phyloP scores from a whole-genome alignment of 2,888 invertebrate genomes.

The Falcaria lacertinaria region DNA sequence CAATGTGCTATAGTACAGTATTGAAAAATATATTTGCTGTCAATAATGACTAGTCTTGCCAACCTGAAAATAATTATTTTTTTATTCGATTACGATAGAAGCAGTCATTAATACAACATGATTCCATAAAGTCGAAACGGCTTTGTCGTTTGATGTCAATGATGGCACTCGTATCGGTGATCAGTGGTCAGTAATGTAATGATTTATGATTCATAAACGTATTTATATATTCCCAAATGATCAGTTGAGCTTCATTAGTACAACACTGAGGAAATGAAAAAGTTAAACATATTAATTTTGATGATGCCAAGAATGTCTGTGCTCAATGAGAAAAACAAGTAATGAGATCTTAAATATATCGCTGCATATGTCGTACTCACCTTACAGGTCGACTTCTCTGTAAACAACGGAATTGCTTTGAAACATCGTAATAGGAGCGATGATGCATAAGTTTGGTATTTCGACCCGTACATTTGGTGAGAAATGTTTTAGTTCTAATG shows the following conservation, averaged over 20 bases:
- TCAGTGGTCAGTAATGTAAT: too few relatives aligned
- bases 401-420: neutral
- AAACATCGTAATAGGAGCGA: neutral
- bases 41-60: too few relatives aligned
- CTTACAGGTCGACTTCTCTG: neutral
- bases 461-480: neutral
- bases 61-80: too few relatives aligned
- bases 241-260: neutral
- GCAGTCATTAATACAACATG: too few relatives aligned
- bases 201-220: too few relatives aligned
- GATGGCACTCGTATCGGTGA: too few relatives aligned
- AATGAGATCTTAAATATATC: neutral
- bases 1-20: too few relatives aligned
- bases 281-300: neutral
- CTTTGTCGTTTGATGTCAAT: too few relatives aligned
- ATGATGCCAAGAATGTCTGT: neutral
- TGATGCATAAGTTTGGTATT: neutral
- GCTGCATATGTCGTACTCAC: neutral
- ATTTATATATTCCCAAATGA: too few relatives aligned
- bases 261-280: neutral
- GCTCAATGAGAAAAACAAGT: neutral
- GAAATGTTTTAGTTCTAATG: slow-evolving; percentile 1
- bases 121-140: too few relatives aligned
- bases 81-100: too few relatives aligned
- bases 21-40: too few relatives aligned